phyloP scores from a whole-genome alignment of 2,888 invertebrate species.

The Phaonia tiefii region DNA sequence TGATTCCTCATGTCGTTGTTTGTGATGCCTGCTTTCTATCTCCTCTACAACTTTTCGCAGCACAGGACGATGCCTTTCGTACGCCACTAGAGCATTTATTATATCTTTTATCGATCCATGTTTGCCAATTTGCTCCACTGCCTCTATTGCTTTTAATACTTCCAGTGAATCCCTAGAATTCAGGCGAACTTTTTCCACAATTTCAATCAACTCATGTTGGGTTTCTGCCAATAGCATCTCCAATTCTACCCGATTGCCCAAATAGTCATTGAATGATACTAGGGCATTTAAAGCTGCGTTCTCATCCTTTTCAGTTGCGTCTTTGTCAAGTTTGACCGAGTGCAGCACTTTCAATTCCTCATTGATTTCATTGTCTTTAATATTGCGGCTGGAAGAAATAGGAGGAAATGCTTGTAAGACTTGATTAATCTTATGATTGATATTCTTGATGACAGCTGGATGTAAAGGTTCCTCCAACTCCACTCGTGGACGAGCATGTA shows the following conservation, averaged over 20 bases:
- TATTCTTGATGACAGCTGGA: constrained; percentile 15
- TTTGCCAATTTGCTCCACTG: no score
- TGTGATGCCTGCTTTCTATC: no score
- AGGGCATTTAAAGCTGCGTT: constrained; percentile 3
- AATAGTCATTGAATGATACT: neutral
- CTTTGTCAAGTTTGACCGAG: neutral
- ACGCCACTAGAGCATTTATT: no score
- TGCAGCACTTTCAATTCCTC: neutral
- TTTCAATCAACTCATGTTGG: neutral
- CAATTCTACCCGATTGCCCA: neutral
- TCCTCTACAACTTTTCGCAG: no score
- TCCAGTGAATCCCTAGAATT: no score
- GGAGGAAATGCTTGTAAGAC: neutral
- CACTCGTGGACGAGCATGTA: neutral
- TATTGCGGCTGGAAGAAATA: neutral
- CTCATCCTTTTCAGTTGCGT: constrained; percentile 4
- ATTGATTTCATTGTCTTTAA: neutral
- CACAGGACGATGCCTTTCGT: no score
- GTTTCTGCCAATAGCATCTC: neutral
- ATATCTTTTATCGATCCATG: no score
- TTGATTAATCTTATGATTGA: constrained; percentile 24
- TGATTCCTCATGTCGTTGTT: no score
- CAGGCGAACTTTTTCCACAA: no score
- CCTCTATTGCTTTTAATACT: no score
- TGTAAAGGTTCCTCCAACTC: neutral